These are phyloP conservation scores for Mionectes olivaceus DNA, from an alignment of 2,797 vertebrate genomes.

Conservation along the genomic window DNA sequence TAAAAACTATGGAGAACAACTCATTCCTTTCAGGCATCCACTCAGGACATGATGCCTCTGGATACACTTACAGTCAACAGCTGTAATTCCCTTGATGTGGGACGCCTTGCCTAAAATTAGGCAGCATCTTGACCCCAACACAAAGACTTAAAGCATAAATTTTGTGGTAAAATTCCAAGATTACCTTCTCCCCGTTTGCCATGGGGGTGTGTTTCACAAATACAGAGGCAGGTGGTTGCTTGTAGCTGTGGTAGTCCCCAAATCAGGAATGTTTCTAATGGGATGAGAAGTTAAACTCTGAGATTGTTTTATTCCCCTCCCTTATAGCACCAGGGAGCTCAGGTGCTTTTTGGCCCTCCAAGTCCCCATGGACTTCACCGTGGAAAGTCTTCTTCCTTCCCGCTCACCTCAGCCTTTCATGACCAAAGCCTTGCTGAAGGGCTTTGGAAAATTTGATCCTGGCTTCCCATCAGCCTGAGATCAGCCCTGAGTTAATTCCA, in stretches of 20 bases:
- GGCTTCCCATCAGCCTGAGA: not conserved
- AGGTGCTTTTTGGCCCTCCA: not conserved
- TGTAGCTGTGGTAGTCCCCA: not conserved
- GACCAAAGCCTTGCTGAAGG: not conserved
- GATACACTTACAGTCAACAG: rapidly evolving
- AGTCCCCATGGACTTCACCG: not conserved
- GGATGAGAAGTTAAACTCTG: not conserved
- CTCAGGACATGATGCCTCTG: not conserved
- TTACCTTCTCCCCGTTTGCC: not conserved
- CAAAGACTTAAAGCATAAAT: not conserved
- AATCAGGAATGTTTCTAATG: not conserved
- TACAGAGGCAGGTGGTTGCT: not conserved
- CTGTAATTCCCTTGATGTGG: not conserved
- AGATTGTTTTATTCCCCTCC: not conserved
- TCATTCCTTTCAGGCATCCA: not conserved
- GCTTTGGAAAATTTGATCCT: slow-evolving; percentile 14
- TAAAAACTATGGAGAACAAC: not conserved
- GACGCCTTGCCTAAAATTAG: not conserved
- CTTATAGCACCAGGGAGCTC: too few species aligned
- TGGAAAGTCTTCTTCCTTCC: not conserved
- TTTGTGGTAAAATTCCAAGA: not conserved
- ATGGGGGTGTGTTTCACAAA: not conserved
- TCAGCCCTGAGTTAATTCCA: not conserved
- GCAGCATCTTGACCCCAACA: not conserved
- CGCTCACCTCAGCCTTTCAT: not conserved